These are phyloP conservation scores for Caenorhabditis remanei DNA, from an alignment of 1,140 invertebrate genomes.

Conservation along the genomic window DNA sequence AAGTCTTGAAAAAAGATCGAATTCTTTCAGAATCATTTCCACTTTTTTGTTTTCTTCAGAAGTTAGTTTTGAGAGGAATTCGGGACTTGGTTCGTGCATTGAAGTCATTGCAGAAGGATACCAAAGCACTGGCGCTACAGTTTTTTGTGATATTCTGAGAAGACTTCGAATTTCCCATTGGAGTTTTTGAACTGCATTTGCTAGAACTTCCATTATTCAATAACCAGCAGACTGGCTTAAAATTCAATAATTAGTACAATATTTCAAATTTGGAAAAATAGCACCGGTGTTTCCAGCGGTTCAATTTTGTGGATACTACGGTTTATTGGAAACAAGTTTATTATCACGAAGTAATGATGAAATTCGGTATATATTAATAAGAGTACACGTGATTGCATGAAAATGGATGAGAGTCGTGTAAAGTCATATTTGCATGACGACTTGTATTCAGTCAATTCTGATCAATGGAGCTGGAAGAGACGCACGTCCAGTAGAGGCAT, in stretches of 20 bases:
- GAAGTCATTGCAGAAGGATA: neutral
- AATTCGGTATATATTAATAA: too few relatives aligned
- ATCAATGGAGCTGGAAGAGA: neutral
- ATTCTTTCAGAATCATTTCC: neutral
- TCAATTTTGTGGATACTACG: too few relatives aligned
- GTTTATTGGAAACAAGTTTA: too few relatives aligned
- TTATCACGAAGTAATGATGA: too few relatives aligned
- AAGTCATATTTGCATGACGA: too few relatives aligned
- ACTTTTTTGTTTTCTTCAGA: neutral
- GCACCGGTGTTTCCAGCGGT: too few relatives aligned
- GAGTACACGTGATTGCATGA: too few relatives aligned
- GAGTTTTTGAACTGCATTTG: neutral
- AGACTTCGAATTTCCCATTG: neutral
- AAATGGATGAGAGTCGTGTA: too few relatives aligned
- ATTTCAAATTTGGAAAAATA: too few relatives aligned
- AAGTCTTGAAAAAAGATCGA: constrained; percentile 13
- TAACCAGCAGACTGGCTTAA: too few relatives aligned
- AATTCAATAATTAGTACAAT: too few relatives aligned
- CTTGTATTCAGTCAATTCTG: neutral
- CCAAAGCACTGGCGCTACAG: constrained; percentile 19
- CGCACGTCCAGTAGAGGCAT: neutral
- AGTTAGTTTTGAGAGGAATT: neutral
- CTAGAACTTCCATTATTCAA: neutral
- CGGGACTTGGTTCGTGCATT: neutral
- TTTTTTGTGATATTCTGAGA: constrained; percentile 9